Base-by-base conservation (phyloP, 2,888 invertebrate species). In the Drosophila parthenogenetica region DNA sequence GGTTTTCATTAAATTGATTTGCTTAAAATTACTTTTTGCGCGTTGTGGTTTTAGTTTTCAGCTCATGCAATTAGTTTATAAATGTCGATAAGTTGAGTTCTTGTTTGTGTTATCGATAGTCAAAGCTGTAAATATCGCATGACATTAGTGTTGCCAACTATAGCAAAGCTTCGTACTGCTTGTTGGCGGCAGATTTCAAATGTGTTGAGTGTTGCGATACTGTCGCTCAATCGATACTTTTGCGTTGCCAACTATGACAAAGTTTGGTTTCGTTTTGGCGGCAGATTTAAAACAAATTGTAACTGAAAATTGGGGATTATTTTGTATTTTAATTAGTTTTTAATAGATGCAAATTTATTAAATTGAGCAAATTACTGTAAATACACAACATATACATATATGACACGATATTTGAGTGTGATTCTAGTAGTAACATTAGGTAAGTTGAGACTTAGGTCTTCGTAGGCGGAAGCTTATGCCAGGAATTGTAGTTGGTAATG, bases 401-500 rank as follows among this genome's bases (percentile, higher is more conserved):
- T 29, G 29, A 29, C 29, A 29, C 29, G 29, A 29, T 29, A 29
- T 29, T 29, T 29, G 0, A 2, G 8, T 2, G 2, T 29, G 2
- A 8, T 8, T 29, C 8, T 29, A 35, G 35, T 35, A 35, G 13
- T 11, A 35, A 8, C 8, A 5, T 8, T 13, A 25, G 3, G n/a
- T 29, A 50, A 7, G n/a, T 0, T 46, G 13, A 7, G 10, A 16
- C 16, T 29, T 29, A 40, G 5, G 5, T 8, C 13, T 46, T 14
- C 13, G 35, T 8, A 13, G 29, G 3, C 16, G 37, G 4, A 0
- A 55, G 37, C 10, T 49, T 40, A 8, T 39, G n/a, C 48, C 22
- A 43, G 5, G 63, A 50, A 14, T 60, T 39, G 25, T 95, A 96
- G 1, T 95, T 96, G 0, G 96, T 96, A 77, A 95, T 94, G 25